Conservation (phyloP, 2,113 vertebrate species). For the Vidua macroura region DNA sequence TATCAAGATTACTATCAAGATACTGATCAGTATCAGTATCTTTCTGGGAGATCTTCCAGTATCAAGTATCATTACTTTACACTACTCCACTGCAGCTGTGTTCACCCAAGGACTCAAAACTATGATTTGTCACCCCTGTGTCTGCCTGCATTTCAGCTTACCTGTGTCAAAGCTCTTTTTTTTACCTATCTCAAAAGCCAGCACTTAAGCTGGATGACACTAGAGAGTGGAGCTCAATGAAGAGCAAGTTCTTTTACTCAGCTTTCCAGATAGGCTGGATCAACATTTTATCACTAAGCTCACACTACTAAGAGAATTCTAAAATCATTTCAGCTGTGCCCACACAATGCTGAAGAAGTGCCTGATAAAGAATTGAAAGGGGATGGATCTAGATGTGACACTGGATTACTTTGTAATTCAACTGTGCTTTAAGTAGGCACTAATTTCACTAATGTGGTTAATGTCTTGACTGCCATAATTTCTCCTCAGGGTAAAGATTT, state of each 20-base stretch:
- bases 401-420: neutral
- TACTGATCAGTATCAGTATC: no score
- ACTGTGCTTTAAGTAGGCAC: neutral
- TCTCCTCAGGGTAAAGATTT: neutral
- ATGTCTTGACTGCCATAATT: neutral
- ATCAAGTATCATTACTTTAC: neutral
- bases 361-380: neutral
- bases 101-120: neutral
- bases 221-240: neutral
- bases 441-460: neutral
- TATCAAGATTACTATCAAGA: no score
- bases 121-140: neutral
- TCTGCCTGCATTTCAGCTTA: neutral
- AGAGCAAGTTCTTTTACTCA: neutral
- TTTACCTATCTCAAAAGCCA: neutral
- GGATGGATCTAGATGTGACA: neutral
- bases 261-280: neutral
- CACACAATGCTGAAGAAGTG: neutral
- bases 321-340: neutral
- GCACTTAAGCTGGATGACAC: neutral
- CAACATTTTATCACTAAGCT: neutral
- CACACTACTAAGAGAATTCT: neutral
- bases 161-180: neutral
- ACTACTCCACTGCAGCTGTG: neutral
- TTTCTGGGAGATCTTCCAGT: neutral